Conservation (phyloP, 2,888 invertebrate genomes). For the Craniophora ligustri region DNA sequence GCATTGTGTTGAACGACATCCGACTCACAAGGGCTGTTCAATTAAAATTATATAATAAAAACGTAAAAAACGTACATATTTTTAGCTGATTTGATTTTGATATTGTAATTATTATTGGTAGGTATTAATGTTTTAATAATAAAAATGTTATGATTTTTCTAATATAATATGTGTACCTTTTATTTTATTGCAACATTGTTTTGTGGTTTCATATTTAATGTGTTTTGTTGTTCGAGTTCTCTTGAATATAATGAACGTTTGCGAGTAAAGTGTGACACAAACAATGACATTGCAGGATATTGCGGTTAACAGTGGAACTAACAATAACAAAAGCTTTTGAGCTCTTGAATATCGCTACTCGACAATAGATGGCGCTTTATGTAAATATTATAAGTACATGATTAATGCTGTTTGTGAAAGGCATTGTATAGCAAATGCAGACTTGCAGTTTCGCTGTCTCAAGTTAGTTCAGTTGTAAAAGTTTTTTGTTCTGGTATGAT, state of each 20-base stretch:
- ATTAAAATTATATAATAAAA: slow-evolving; percentile 22
- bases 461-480: too few species aligned
- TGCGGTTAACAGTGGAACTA: slow-evolving; percentile 31
- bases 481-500: too few species aligned
- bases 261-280: background rate
- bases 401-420: too few species aligned
- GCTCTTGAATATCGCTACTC: slow-evolving; percentile 58
- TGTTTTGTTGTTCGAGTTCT: too few species aligned
- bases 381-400: too few species aligned
- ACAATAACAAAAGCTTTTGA: slow-evolving; percentile 26
- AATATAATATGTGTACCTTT: too few species aligned
- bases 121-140: too few species aligned
- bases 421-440: too few species aligned
- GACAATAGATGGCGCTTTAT: slow-evolving; percentile 64
- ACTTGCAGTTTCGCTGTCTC: too few species aligned
- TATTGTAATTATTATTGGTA: background rate
- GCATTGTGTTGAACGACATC: slow-evolving; percentile 51
- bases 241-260: background rate
- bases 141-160: too few species aligned
- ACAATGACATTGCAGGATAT: background rate
- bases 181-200: too few species aligned
- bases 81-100: slow-evolving; percentile 4
- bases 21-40: slow-evolving; percentile 51
- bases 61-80: slow-evolving; percentile 7
- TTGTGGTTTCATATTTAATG: too few species aligned